phyloP scores from a whole-genome alignment of 2,113 vertebrate species.

The Pelmatolapia mariae region DNA sequence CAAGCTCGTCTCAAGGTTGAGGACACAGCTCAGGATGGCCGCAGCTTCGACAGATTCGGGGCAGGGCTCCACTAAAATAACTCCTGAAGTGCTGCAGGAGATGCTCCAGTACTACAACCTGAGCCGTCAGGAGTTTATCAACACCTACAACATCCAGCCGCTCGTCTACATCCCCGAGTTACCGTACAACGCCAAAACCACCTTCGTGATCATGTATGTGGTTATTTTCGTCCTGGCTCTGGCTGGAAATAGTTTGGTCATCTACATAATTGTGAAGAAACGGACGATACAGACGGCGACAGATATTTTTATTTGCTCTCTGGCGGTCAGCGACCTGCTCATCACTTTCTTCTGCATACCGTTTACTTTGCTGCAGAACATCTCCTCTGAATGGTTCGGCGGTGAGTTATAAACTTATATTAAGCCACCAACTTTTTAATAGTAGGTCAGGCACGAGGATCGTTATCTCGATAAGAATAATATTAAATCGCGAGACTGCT shows the following conservation, averaged over 20 bases:
- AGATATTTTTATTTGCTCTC: conserved; percentile 76
- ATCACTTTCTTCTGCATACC: conserved; percentile 83
- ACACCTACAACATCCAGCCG: conserved; percentile 74
- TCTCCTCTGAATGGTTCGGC: conserved; percentile 78
- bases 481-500: not conserved
- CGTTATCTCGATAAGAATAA: not conserved
- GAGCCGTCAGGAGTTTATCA: conserved; percentile 75
- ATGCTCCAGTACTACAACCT: conserved; percentile 74
- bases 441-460: not conserved
- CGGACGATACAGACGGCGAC: conserved; percentile 70
- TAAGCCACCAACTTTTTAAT: not conserved
- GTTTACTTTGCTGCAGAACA: conserved; percentile 79
- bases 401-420: conserved; percentile 57
- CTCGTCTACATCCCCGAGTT: conserved; percentile 77
- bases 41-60: conserved; percentile 32
- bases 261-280: conserved; percentile 72
- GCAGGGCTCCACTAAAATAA: conserved; percentile 59
- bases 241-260: conserved; percentile 76
- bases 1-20: not conserved
- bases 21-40: conserved; percentile 17
- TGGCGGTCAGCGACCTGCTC: conserved; percentile 81
- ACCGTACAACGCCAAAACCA: conserved; percentile 66
- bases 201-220: conserved; percentile 72
- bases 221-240: conserved; percentile 76
- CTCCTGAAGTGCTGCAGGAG: conserved; percentile 70